Evolutionary conservation across 2,113 vertebrate species (phyloP), one percentile per base, ranked within the genome.

Genomic region (Toxostoma redivivum): DNA sequence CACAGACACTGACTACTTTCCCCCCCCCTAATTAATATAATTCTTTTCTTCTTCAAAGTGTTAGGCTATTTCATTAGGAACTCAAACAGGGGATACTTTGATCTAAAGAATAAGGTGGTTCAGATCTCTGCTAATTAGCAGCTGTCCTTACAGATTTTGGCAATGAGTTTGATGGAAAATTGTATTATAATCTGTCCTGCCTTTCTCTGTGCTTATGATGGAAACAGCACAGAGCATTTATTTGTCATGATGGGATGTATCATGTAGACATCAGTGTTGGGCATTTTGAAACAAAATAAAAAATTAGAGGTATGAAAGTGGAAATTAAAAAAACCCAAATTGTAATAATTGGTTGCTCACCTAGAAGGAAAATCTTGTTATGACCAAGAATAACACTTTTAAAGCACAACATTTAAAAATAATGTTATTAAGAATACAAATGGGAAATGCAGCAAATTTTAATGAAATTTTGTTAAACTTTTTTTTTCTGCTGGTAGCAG

Each of bases 1-100:
- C 72, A 80, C 42, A 70, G 35, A 28, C 31, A 86, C n/a, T 24
- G 53, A 61, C 10, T 69, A 24, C 9, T 40, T 45, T 11, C 2
- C 14, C 10, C 57, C 21, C 31, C 14, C 6, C 44, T 47, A 88
- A 92, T 97, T 95, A 94, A 90, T 86, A 25, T 5, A 78, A 42
- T 87, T 65, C 51, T 71, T 91, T 94, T 91, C 65, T 90, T 94
- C 92, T 94, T 96, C 92, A 95, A 95, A 93, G 94, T 54, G 35
- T 60, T 70, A 19, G 54, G n/a, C 76, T 88, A 51, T 71, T 96
- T 92, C 88, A 88, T 71, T 84, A 64, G 24, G 33, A 95, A 78
- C 92, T 90, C 56, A 88, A 88, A 66, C 27, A 88, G 51, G 54
- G 72, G 88, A 71, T 40, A 78, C 94, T 95, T 93, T 96, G 92